Base-by-base conservation (phyloP, 37 sponge, comb jelly and placozoan genomes). In the Eunapius fragilis region DNA sequence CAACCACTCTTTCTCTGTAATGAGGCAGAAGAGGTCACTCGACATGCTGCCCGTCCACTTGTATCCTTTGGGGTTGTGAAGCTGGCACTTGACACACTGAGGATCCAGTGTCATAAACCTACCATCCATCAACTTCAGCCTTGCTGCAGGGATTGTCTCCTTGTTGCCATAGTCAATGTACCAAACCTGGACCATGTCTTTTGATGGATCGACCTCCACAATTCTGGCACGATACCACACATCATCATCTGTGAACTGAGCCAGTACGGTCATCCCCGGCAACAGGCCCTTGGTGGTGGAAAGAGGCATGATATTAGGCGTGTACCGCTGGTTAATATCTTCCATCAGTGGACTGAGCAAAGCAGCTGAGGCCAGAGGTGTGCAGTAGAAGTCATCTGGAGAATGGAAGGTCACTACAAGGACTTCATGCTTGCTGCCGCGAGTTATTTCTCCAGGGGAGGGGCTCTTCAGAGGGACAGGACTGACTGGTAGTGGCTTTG, bases 121-220 rank as follows among this genome's bases (percentile, higher is more conserved):
- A 0, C 77, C 72, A 5, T 72, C 22, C 70, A 93, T 75, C 38
- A 50, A 72, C 13, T 33, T 27, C 4, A 92, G 75, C 24, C 77
- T 71, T 50, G 28, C 68, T 0, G 82, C 30, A 0, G 70, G 13
- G 23, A 89, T 69, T 17, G 36, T 22, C 50, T 93, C 93, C 2
- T 68, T 38, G 83, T 93, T 93, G 12, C 94, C 94, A 70, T 90
- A 93, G 83, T 95, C 96, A 34, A 95, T 83, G 67, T 85, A 95
- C 17, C 31, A 69, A 17, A 95, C 93, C 28, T 75, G 36, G 36
- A 71, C 68, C 0, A 17, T 34, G 17, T 78, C 69, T 0, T 26
- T 30, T 10, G 31, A 71, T 36, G 75, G 25, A 25, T 27, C 13
- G 14, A 75, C 36, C 0, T 67, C 80, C 28, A 30, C 27, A 33